Percentiles rank a stretch among this genome's conserved stretches.
phyloP scores from a whole-genome alignment of 2,797 vertebrate species.

The Anabacerthia variegaticeps region DNA sequence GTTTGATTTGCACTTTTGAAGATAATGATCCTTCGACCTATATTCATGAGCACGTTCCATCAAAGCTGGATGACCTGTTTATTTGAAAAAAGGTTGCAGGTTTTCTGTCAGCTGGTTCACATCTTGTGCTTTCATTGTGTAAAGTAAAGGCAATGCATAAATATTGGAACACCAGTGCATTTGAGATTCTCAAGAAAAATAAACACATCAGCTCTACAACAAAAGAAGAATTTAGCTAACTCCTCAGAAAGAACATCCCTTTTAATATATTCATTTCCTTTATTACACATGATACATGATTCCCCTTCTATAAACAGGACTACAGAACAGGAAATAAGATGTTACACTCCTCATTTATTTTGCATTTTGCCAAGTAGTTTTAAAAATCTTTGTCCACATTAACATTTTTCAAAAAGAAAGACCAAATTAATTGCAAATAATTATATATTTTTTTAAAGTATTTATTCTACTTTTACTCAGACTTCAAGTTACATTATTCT shows the following conservation, averaged over 20 bases:
- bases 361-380: background rate
- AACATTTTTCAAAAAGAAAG: background rate
- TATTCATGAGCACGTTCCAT: background rate
- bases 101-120: background rate
- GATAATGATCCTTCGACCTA: background rate
- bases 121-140: background rate
- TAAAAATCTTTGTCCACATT: background rate
- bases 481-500: background rate
- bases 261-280: background rate
- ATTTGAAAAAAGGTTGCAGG: background rate
- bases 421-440: background rate
- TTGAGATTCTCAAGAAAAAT: background rate
- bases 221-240: background rate
- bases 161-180: background rate
- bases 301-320: background rate
- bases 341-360: background rate
- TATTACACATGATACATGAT: background rate
- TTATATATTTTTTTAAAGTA: rapidly evolving
- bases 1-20: background rate
- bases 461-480: background rate
- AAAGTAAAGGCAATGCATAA: background rate
- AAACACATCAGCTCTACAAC: background rate
- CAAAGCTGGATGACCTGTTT: background rate
- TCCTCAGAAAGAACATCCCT: background rate
- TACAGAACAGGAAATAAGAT: background rate